Evolutionary conservation across 2,888 invertebrate species (phyloP), one percentile per base, ranked within the genome.

Genomic region (Rhorus exstirpatorius): DNA sequence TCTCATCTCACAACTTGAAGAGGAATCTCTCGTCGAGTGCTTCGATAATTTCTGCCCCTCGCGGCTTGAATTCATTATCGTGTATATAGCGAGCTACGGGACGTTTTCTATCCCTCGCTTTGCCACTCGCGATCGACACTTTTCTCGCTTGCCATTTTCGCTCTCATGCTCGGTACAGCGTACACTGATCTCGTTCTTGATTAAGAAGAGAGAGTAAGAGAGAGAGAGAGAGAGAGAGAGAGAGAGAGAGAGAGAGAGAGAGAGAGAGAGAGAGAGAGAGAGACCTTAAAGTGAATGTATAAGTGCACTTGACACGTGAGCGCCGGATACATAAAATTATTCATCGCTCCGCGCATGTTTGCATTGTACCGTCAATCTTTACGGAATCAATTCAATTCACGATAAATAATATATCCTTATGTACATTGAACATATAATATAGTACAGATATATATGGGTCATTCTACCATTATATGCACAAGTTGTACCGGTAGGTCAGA

Each of bases 31-130:
- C 74, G 83, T 68, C 79, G 72, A 79, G 84, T 84, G 67, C 70
- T 80, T 70, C 77, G 80, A 84, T 83, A 84, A 85, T 85, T 85
- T 63, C 67, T 84, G 79, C 81, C 84, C 78, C 76, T 78, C 68
- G n/a, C n/a, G 83, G 86, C 85, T 83, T 86, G 86, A 85, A 85
- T 86, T 85, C 84, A 84, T 86, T 86, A 85, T 81, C 74, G 79
- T 74, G 38, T 79, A 76, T 21, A 19, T 31, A 17, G 63, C 24
- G 21, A 60, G 71, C 79, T 68, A 46, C 79, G 75, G 71, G 60
- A 14, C 8, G 44, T 12, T 17, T 44, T 75, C 76, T 70, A 79
- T 78, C 80, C 76, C 79, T 53, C 17, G 6, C 65, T 44, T 67
- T 24, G 55, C 38, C 38, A 68, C 79, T 81, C 75, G 35, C 55